Evolutionary conservation across 2,888 invertebrate genomes (phyloP).

Genomic region (Drosophila siamana): DNA sequence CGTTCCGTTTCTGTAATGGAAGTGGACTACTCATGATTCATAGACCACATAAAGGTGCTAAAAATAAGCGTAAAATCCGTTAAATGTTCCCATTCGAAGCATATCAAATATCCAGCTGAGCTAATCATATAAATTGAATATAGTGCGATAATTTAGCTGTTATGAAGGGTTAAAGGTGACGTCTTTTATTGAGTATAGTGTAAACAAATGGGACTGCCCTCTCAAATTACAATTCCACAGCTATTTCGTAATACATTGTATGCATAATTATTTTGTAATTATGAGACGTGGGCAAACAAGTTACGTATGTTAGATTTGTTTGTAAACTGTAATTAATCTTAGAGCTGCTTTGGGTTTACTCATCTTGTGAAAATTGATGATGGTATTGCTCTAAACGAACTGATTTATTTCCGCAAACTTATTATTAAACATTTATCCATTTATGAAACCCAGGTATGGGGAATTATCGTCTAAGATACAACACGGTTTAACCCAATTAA

Average conservation of each 20-base stretch:
- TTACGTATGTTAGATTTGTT: conserved; percentile 2
- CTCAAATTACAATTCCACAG: conserved; percentile 3
- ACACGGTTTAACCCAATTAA: neutral
- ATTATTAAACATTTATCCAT: neutral
- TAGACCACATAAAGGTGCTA: conserved; percentile 19
- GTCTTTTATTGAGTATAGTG: neutral
- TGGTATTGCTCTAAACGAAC: neutral
- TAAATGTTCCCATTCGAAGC: conserved; percentile 13
- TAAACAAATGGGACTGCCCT: conserved; percentile 4
- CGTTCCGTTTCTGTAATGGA: conserved; percentile 33
- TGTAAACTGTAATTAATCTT: conserved; percentile 13
- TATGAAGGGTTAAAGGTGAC: neutral
- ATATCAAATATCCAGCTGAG: conserved; percentile 26
- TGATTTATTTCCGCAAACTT: conserved; percentile 10
- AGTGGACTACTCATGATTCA: conserved; percentile 47
- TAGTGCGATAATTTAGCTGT: neutral
- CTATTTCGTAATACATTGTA: neutral
- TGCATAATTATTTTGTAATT: conserved; percentile 14
- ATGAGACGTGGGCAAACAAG: neutral
- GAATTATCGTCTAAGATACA: neutral
- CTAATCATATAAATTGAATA: conserved; percentile 11
- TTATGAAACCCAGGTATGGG: neutral
- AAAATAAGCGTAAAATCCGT: conserved; percentile 27
- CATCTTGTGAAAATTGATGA: neutral
- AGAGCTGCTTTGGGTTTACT: neutral